Evolutionary conservation across 2,888 invertebrate genomes (phyloP).

Genomic region (Campoletis raptor): DNA sequence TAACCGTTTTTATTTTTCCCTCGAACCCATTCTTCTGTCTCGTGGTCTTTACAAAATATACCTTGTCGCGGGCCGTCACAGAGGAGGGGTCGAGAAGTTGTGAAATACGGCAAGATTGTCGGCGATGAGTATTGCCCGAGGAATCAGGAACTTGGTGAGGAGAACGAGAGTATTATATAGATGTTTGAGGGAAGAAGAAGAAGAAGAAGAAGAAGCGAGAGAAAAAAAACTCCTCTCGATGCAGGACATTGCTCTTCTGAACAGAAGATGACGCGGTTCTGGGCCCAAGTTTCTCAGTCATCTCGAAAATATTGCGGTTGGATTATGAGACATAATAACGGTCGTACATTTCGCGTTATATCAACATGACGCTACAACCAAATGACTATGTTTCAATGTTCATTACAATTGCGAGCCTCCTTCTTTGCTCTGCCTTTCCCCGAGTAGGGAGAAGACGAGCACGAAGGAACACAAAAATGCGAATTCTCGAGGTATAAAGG

Average conservation of each 20-base stretch:
- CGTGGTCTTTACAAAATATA: constrained; percentile 26
- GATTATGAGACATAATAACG: constrained; percentile 83
- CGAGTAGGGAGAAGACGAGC: constrained; percentile 10
- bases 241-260: constrained; percentile 44
- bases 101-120: constrained; percentile 56
- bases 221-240: constrained; percentile 24
- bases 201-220: not conserved
- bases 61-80: constrained; percentile 13
- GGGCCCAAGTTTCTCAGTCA: constrained; percentile 50
- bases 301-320: constrained; percentile 80
- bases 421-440: constrained; percentile 15
- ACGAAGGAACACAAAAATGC: constrained; percentile 40
- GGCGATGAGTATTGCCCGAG: constrained; percentile 62
- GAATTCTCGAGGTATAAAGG: constrained; percentile 71
- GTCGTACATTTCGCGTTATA: constrained; percentile 80
- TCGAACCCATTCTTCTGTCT: not conserved
- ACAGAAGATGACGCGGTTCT: constrained; percentile 29
- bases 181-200: not conserved
- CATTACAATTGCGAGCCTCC: constrained; percentile 72
- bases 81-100: constrained; percentile 50
- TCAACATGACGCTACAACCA: constrained; percentile 74
- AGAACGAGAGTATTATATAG: constrained; percentile 63
- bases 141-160: constrained; percentile 64
- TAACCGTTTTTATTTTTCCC: not conserved
- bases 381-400: constrained; percentile 81